These are phyloP conservation scores for Cercopithecus mona DNA, from an alignment of 2,113 vertebrate genomes.

Conservation along the genomic window DNA sequence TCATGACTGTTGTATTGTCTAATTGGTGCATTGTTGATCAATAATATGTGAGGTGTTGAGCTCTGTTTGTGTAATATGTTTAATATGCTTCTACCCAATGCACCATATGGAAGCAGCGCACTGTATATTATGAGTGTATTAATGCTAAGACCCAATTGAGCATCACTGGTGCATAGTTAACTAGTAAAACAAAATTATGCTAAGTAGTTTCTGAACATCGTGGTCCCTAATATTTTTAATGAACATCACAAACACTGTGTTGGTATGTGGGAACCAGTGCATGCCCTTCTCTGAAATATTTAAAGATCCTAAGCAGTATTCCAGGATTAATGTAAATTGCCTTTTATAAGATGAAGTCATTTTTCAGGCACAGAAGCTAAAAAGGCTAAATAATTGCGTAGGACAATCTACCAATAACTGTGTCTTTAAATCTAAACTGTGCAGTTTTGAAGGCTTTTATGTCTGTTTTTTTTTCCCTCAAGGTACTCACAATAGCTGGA, in stretches of 20 bases:
- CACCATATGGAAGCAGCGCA: neutral
- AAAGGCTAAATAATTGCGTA: slow-evolving; percentile 34
- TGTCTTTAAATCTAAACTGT: slow-evolving; percentile 26
- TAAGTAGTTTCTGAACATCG: neutral
- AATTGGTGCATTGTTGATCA: slow-evolving; percentile 53
- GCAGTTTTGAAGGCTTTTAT: neutral
- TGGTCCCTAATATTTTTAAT: slow-evolving; percentile 10
- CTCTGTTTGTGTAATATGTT: slow-evolving; percentile 55
- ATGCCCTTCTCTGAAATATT: slow-evolving; percentile 22
- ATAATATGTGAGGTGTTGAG: slow-evolving; percentile 49
- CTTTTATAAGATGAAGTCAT: slow-evolving; percentile 46
- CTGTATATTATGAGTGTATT: slow-evolving; percentile 34
- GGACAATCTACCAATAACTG: neutral
- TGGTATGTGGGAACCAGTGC: neutral
- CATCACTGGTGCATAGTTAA: slow-evolving; percentile 51
- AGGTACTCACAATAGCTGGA: neutral
- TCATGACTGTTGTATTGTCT: slow-evolving; percentile 27
- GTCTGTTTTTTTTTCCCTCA: slow-evolving; percentile 6
- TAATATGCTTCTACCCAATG: slow-evolving; percentile 51
- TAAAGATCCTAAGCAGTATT: neutral
- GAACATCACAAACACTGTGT: neutral
- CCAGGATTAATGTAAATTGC: neutral
- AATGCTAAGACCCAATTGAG: slow-evolving; percentile 51
- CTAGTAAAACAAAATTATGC: slow-evolving; percentile 66
- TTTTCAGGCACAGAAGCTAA: slow-evolving; percentile 7